Percentiles rank a stretch among this genome's conserved stretches.
Evolutionary conservation across 2,888 invertebrate genomes (phyloP).

Genomic region (Cerastis rubricosa): DNA sequence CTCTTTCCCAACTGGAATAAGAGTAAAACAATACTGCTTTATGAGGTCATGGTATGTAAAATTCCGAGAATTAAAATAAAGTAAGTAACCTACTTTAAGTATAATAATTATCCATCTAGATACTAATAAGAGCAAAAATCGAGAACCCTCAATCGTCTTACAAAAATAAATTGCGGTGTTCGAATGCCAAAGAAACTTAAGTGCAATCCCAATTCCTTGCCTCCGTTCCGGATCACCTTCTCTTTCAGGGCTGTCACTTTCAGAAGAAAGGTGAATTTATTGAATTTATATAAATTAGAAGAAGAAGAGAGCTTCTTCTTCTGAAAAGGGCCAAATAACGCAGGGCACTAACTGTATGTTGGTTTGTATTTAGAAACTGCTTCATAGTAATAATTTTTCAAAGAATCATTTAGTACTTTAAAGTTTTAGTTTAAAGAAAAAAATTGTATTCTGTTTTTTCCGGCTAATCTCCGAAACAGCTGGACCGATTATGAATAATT

Average conservation of each 20-base stretch:
- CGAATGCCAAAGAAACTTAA: conserved; percentile 69
- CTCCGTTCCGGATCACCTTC: conserved; percentile 50
- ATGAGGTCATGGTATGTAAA: too few species aligned
- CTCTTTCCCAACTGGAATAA: too few species aligned
- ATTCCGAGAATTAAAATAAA: conserved; percentile 32
- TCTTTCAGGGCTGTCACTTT: conserved; percentile 50
- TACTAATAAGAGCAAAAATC: conserved; percentile 66
- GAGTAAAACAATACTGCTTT: too few species aligned
- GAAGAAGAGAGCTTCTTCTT: too few species aligned
- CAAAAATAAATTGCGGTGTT: conserved; percentile 73
- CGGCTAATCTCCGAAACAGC: too few species aligned
- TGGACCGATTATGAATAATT: too few species aligned
- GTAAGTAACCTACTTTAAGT: conserved; percentile 35
- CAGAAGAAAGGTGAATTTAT: not conserved
- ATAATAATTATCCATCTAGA: conserved; percentile 57
- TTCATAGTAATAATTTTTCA: too few species aligned
- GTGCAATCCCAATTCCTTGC: conserved; percentile 68
- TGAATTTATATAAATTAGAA: too few species aligned
- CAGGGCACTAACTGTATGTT: not conserved
- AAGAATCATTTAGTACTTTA: too few species aligned
- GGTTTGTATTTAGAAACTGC: not conserved
- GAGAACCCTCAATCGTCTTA: conserved; percentile 62
- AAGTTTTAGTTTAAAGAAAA: too few species aligned
- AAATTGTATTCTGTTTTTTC: too few species aligned
- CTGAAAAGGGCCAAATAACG: not conserved